Base-by-base conservation (phyloP, 1,140 invertebrate genomes). In the Brachionus sp. region DNA sequence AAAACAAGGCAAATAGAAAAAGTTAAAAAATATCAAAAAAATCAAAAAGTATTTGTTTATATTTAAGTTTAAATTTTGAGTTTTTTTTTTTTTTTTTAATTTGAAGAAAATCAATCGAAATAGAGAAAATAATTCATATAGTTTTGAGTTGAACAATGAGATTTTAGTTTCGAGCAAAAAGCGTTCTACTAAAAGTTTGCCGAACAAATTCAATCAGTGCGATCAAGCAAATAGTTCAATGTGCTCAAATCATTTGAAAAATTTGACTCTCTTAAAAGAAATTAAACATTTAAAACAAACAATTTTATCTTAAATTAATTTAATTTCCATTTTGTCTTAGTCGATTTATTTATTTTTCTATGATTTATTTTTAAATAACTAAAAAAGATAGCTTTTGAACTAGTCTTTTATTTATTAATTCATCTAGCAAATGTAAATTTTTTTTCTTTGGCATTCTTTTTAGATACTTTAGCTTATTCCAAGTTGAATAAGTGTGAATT, bases 11-110 rank as follows among this genome's bases (percentile, higher is more conserved):
- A 70, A 70, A 70, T 70, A 7, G 33, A 39, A 16, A 70, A 70
- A 9, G 16, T 70, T 70, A 70, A 70, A 39, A 70, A 70, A 39
- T 70, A 70, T 16, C 66, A 70, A 70, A 70, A 70, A 39, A 70
- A 19, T 39, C 66, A 70, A 70, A 37, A 39, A 16, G 66, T 70
- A 37, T 70, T n/a, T 33, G 13, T 68, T 37, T 19, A 42, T 7
- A 39, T 70, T 70, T 70, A 3, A 9, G 7, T 70, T 39, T 16
- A 37, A 29, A 44, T 23, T 39, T 19, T 16, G 5, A 70, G 5
- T 44, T 7, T 37, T 70, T 37, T 16, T 16, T 9, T 42, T 42
- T 35, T 37, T 70, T 68, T 37, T 35, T 16, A 37, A 42, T n/a
- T n/a, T n/a, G n/a, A n/a, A 70, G 66, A 70, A 37, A 70, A 37